Conservation (phyloP, 2,113 vertebrate genomes). For the Paradoxurus hermaphroditus region DNA sequence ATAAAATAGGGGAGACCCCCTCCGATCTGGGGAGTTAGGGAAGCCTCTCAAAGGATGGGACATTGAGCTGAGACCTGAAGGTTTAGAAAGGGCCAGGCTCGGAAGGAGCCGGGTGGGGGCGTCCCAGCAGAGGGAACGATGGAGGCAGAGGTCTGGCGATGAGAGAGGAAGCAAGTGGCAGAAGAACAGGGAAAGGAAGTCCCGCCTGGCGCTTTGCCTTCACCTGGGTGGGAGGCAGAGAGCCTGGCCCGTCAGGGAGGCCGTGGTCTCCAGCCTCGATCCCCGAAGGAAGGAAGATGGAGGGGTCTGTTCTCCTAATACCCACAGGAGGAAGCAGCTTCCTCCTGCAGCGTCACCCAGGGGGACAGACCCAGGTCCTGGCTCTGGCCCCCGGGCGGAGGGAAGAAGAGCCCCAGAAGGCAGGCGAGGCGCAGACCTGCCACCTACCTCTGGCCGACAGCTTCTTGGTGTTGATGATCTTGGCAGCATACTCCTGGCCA, state of each 20-base stretch:
- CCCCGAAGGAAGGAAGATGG: neutral
- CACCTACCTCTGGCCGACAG: slow-evolving; percentile 87
- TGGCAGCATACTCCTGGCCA: slow-evolving; percentile 89
- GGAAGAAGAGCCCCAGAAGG: neutral
- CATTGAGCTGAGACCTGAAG: neutral
- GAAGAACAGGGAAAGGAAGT: neutral
- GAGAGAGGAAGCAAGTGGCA: neutral
- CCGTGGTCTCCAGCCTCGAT: neutral
- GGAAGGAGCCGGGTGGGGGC: neutral
- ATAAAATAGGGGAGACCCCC: neutral
- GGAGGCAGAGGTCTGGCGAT: neutral
- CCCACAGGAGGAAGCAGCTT: neutral
- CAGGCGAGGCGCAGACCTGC: accelerated
- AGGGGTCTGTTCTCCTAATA: neutral
- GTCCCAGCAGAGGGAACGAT: neutral
- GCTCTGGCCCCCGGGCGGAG: neutral
- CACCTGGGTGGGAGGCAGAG: too few relatives aligned
- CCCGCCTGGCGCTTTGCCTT: neutral
- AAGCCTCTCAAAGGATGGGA: neutral
- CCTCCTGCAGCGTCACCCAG: neutral
- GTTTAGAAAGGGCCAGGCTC: neutral
- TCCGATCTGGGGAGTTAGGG: neutral
- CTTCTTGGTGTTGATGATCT: slow-evolving; percentile 91
- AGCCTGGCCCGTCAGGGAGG: neutral
- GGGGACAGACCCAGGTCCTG: neutral